phyloP scores from a whole-genome alignment of 2,797 vertebrate genomes.

The Poecilia picta region DNA sequence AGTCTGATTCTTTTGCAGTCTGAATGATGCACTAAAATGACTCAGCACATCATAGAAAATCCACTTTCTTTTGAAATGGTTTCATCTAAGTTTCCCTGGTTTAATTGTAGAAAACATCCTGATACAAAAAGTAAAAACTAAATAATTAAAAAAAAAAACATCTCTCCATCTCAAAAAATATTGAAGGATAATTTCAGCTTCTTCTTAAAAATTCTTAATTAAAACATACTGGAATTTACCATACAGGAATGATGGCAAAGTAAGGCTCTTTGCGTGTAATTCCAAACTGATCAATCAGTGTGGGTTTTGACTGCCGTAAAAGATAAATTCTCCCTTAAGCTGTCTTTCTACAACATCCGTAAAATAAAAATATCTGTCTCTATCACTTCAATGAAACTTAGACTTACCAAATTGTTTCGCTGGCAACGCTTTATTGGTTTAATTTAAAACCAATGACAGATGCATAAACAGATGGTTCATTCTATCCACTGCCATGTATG shows the following conservation, averaged over 20 bases:
- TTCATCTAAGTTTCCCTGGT: background rate
- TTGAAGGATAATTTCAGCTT: background rate
- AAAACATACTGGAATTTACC: background rate
- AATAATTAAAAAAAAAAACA: background rate
- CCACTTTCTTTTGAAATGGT: background rate
- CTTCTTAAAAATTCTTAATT: background rate
- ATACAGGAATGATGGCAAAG: background rate
- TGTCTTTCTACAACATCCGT: background rate
- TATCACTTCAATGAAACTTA: background rate
- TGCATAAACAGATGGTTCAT: constrained; percentile 5
- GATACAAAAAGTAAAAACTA: background rate
- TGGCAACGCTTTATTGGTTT: background rate
- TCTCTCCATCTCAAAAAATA: background rate
- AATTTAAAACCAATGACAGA: background rate
- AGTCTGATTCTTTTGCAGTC: background rate
- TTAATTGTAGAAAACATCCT: background rate
- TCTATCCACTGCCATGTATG: background rate
- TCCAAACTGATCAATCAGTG: background rate
- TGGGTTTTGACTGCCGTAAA: background rate
- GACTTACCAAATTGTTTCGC: background rate
- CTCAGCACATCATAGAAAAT: background rate
- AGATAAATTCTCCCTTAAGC: background rate
- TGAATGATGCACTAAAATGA: background rate
- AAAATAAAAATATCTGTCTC: background rate
- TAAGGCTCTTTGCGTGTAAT: background rate